Evolutionary conservation across 1,140 invertebrate species (phyloP).

Genomic region (Trachymyrmex septentrionalis): DNA sequence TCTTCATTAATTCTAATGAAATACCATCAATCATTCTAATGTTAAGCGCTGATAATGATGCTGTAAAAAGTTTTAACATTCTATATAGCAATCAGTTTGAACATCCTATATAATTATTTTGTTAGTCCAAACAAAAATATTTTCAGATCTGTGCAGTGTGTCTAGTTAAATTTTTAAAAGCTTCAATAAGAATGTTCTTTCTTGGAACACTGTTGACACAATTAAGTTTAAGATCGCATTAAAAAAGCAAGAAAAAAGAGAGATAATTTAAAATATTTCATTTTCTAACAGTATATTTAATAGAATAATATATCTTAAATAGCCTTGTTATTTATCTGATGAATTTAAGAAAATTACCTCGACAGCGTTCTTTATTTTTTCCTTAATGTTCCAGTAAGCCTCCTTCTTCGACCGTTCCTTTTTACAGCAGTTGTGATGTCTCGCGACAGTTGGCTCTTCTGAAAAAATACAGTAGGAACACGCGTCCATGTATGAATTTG

Average conservation of each 20-base stretch:
- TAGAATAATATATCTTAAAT: not conserved
- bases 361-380: conserved; percentile 44
- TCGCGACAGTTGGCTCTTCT: not conserved
- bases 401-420: conserved; percentile 15
- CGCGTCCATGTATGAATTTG: conserved; percentile 63
- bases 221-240: not conserved
- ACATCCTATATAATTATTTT: no score
- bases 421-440: not conserved
- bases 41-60: no score
- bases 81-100: no score
- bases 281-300: not conserved
- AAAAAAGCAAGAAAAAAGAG: not conserved
- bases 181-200: no score
- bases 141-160: no score
- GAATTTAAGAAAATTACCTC: conserved; percentile 37
- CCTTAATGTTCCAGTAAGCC: conserved; percentile 55
- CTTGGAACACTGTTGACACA: no score
- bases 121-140: no score
- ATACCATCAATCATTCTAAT: no score
- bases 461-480: conserved; percentile 57
- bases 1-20: no score
- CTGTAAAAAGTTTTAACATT: no score
- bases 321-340: not conserved
- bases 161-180: no score
- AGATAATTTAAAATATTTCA: conserved; percentile 11